phyloP scores from a whole-genome alignment of 2,888 invertebrate genomes.

The Andrena chrysosceles region DNA sequence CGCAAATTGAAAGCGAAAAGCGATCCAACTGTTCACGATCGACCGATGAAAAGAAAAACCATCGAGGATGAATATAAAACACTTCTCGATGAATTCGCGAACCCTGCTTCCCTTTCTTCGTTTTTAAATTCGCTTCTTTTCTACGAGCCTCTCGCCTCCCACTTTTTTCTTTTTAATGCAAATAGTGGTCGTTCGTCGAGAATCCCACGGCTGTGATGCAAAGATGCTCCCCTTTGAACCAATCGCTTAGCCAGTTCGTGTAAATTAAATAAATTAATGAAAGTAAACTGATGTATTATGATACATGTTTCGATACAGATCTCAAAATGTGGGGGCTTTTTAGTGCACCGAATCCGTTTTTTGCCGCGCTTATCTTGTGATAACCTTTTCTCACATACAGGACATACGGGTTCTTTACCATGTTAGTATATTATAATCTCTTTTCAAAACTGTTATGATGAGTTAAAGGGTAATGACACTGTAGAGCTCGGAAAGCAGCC shows the following conservation, averaged over 20 bases:
- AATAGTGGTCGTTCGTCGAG: background rate
- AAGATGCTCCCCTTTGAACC: constrained; percentile 4
- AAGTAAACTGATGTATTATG: no score
- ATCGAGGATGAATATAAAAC: constrained; percentile 52
- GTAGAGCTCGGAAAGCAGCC: no score
- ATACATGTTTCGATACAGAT: no score
- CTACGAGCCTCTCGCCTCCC: background rate
- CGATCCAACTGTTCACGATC: constrained; percentile 6
- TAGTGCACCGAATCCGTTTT: no score
- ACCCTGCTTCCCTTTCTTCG: background rate
- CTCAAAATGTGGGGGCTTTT: no score
- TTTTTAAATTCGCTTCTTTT: background rate
- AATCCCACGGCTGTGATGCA: constrained; percentile 12
- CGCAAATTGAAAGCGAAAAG: constrained; percentile 40
- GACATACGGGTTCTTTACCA: no score
- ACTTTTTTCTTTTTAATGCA: background rate
- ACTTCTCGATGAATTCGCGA: constrained; percentile 33
- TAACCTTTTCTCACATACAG: no score
- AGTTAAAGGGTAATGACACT: no score
- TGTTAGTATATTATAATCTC: no score
- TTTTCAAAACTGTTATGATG: no score
- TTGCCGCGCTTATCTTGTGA: no score
- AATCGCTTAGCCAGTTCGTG: background rate
- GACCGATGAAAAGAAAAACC: constrained; percentile 29
- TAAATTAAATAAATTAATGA: background rate